Percentiles rank a stretch among this genome's conserved stretches.
These are phyloP conservation scores for Heliocidaris erythrogramma DNA, from an alignment of 35 echinoderm and acorn worm genomes.

Conservation along the genomic window DNA sequence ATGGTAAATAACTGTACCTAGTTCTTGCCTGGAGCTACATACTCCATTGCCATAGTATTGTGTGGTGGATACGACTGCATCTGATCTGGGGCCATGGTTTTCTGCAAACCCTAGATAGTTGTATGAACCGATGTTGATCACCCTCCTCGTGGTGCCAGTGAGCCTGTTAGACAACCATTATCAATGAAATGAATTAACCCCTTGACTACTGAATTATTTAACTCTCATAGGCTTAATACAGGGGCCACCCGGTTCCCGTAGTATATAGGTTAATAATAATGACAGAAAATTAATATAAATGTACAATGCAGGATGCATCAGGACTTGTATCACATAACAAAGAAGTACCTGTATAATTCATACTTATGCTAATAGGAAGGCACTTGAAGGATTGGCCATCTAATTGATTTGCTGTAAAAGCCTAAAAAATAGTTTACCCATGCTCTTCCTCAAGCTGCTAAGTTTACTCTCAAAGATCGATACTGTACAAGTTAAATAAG, in stretches of 20 bases:
- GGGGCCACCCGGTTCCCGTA: too few species aligned
- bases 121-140: conserved; percentile 90
- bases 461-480: not conserved
- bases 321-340: not conserved
- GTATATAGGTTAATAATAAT: too few species aligned
- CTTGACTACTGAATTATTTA: too few species aligned
- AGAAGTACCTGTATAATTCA: not conserved
- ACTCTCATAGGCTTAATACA: too few species aligned
- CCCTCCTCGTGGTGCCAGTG: conserved; percentile 63
- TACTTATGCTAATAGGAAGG: not conserved
- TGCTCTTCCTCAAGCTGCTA: not conserved
- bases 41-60: conserved; percentile 76
- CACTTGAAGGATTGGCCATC: not conserved
- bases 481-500: too few species aligned
- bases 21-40: conserved; percentile 86
- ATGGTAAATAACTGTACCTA: conserved; percentile 59
- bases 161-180: conserved; percentile 49
- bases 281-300: not conserved
- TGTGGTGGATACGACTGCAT: conserved; percentile 48
- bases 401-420: not conserved
- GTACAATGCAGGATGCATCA: not conserved
- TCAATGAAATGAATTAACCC: not conserved
- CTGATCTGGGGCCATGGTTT: conserved; percentile 71
- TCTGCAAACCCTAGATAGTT: conserved; percentile 97
- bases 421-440: not conserved